Base-by-base conservation (phyloP, 1,140 invertebrate genomes). In the Caerostris darwini region DNA sequence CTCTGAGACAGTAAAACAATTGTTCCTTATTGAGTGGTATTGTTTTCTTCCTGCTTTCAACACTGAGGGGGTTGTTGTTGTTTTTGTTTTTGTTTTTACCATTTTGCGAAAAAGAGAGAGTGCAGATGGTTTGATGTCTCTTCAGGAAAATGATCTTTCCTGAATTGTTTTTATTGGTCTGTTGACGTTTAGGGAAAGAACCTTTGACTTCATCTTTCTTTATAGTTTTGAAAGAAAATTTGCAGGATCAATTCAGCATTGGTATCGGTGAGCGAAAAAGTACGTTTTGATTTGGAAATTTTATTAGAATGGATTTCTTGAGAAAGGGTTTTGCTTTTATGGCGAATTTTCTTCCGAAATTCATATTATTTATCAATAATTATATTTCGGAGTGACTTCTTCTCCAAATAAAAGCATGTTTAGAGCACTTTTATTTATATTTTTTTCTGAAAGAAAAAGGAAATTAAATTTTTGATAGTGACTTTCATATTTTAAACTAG, bases 11-110 rank as follows among this genome's bases (percentile, higher is more conserved):
- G 59, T 53, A 87, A 87, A 87, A 87, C 85, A 87, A 64, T 87
- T 90, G 34, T 89, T 71, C 59, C 87, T 81, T 90, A 81, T 90
- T 90, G 89, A 90, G 89, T 90, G 71, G 89, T 90, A 81, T 90
- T 90, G 69, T 90, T 90, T 90, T 34, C 34, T 34, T 90, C 17
- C 89, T 81, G 67, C 89, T 81, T 90, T 90, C 89, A 90, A 81
- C 69, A 81, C 19, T 90, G 19, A 6, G 50, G n/a, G 64, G 54
- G 54, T 81, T 89, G 34, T 34, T 34, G 34, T 34, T 34, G 2
- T 34, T 34, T 34, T 89, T n/a, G n/a, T n/a, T n/a, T n/a, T 89
- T 89, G 56, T 86, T 86, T 59, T 86, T 89, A 34, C 17, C 17
- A 6, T 69, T n/a, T 53, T 57, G n/a, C 56, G 82, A 58, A 58